A percentile compares a stretch with the other conserved stretches of the same genome.
phyloP scores from a whole-genome alignment of 2,888 invertebrate species.

The Spilosoma lubricipeda region DNA sequence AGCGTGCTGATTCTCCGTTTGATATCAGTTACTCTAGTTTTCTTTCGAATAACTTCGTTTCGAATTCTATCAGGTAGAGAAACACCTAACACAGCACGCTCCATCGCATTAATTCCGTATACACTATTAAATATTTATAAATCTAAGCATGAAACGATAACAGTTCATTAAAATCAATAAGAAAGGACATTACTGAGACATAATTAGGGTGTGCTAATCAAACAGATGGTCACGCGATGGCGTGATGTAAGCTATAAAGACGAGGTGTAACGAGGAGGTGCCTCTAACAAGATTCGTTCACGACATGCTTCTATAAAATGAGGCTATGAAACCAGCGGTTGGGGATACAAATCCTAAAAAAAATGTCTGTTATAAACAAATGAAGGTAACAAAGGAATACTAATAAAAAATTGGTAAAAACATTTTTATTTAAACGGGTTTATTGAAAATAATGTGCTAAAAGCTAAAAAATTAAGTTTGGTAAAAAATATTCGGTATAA shows the following conservation, averaged over 20 bases:
- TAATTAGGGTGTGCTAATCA: conserved; percentile 52
- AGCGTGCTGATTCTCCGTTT: no score
- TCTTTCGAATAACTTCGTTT: no score
- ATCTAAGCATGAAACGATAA: neutral
- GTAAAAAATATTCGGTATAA: no score
- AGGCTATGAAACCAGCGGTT: conserved; percentile 10
- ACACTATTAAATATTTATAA: neutral
- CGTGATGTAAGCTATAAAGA: conserved; percentile 54
- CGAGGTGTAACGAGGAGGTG: conserved; percentile 39
- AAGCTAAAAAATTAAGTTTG: no score
- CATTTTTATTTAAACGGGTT: no score
- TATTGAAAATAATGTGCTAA: no score
- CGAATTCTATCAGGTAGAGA: no score
- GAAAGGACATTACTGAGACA: conserved; percentile 27
- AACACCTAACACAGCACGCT: no score
- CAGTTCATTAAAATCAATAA: conserved; percentile 9
- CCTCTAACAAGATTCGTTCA: conserved; percentile 58
- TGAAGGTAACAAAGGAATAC: no score
- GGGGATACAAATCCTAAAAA: neutral
- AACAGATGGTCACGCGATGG: conserved; percentile 60
- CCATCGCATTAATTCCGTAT: no score
- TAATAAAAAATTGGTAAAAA: no score
- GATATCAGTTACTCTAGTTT: no score
- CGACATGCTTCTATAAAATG: conserved; percentile 40
- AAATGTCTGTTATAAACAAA: neutral